These are phyloP conservation scores for Lonchura striata DNA, from an alignment of 2,113 vertebrate species.

Conservation along the genomic window DNA sequence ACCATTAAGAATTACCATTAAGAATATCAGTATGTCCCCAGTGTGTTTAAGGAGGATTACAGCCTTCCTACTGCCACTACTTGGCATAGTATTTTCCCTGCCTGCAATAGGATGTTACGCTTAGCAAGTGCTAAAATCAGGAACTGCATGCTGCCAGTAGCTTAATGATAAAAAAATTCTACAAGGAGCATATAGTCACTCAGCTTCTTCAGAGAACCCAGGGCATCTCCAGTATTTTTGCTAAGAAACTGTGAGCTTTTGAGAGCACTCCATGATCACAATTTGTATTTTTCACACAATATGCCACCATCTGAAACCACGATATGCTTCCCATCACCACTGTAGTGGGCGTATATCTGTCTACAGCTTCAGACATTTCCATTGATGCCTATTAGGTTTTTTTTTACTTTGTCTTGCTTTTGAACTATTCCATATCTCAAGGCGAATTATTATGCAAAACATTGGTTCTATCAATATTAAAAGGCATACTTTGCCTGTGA, in stretches of 20 bases:
- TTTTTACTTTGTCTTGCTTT: background rate
- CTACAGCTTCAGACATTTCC: background rate
- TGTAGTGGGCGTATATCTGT: background rate
- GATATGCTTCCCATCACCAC: background rate
- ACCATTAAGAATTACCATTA: background rate
- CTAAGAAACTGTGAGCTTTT: background rate
- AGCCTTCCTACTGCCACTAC: background rate
- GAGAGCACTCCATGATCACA: background rate
- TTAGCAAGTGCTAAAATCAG: slow-evolving; percentile 15
- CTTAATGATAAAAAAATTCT: background rate
- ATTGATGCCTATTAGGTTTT: background rate
- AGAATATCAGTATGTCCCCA: background rate
- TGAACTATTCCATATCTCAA: background rate
- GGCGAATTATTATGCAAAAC: background rate
- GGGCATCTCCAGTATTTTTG: background rate
- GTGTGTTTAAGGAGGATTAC: slow-evolving; percentile 18
- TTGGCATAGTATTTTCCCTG: slow-evolving; percentile 12
- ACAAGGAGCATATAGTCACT: background rate
- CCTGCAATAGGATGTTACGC: background rate
- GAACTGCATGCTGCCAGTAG: background rate
- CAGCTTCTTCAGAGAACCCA: background rate
- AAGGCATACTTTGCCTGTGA: background rate
- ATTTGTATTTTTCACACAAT: background rate
- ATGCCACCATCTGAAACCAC: background rate
- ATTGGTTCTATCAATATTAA: background rate